Evolutionary conservation across 2,113 vertebrate genomes (phyloP).

Genomic region (Pygoscelis antarcticus): DNA sequence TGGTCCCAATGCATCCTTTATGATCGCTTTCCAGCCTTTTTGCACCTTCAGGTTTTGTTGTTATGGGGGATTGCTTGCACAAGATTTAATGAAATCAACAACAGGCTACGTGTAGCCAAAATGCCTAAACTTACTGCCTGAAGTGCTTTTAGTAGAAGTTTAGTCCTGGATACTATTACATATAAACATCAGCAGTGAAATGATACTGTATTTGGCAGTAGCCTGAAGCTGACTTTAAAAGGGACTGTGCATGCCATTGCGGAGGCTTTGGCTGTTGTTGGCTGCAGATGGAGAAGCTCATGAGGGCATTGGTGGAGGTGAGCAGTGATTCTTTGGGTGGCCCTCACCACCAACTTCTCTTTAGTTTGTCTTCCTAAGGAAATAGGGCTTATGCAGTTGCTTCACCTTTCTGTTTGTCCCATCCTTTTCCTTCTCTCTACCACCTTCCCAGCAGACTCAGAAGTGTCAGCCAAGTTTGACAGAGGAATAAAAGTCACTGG

Average conservation of each 20-base stretch:
- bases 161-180: not conserved
- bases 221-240: not conserved
- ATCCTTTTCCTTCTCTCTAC: not conserved
- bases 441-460: not conserved
- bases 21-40: not conserved
- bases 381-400: not conserved
- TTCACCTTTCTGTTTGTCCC: not conserved
- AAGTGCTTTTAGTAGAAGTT: not conserved
- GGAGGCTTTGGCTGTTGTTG: not conserved
- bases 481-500: not conserved
- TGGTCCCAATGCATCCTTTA: not conserved
- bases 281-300: not conserved
- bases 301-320: not conserved
- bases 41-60: not conserved
- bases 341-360: not conserved
- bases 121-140: not conserved
- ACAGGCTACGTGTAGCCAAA: not conserved
- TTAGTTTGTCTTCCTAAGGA: not conserved
- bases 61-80: not conserved
- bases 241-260: not conserved
- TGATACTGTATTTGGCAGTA: not conserved
- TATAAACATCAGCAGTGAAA: not conserved
- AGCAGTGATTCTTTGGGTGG: not conserved
- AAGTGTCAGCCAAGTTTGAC: not conserved
- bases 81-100: not conserved